These are phyloP conservation scores for Cynocephalus volans DNA, from an alignment of 2,113 vertebrate species.

Conservation along the genomic window DNA sequence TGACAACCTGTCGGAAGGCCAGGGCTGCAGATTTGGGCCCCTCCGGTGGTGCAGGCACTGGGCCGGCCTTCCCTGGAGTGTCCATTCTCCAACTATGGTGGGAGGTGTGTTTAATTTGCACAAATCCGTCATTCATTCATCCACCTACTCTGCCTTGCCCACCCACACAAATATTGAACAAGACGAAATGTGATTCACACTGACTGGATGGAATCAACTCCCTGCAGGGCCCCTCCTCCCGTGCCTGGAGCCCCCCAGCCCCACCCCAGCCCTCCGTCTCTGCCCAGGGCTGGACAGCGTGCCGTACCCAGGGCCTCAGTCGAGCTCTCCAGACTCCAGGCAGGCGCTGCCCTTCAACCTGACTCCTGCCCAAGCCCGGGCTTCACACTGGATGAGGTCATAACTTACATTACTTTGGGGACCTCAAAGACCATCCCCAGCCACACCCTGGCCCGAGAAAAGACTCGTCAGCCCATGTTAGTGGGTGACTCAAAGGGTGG, in stretches of 20 bases:
- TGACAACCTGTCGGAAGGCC: neutral
- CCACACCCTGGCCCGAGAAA: neutral
- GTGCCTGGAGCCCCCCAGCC: neutral
- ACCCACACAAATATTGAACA: fast-evolving
- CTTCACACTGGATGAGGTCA: neutral
- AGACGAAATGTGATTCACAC: neutral
- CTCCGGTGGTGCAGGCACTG: fast-evolving
- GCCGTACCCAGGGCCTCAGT: fast-evolving
- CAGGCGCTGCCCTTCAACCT: neutral
- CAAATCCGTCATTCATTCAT: neutral
- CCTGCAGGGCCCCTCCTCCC: too few relatives aligned
- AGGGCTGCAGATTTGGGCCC: neutral
- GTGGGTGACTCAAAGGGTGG: conserved; percentile 67
- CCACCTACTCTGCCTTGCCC: too few relatives aligned
- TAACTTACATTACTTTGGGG: neutral
- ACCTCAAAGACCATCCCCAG: neutral
- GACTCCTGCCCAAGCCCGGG: neutral
- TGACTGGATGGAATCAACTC: neutral
- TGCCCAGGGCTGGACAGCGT: neutral
- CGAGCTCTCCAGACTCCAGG: neutral
- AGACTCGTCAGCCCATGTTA: neutral
- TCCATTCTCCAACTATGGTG: fast-evolving
- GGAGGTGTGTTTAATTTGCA: too few relatives aligned
- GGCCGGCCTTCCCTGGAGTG: neutral
- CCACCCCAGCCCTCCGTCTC: neutral